Percentiles rank a stretch among this genome's conserved stretches.
phyloP scores from a whole-genome alignment of 1,140 invertebrate genomes.

The Himalopsyche phryganea region DNA sequence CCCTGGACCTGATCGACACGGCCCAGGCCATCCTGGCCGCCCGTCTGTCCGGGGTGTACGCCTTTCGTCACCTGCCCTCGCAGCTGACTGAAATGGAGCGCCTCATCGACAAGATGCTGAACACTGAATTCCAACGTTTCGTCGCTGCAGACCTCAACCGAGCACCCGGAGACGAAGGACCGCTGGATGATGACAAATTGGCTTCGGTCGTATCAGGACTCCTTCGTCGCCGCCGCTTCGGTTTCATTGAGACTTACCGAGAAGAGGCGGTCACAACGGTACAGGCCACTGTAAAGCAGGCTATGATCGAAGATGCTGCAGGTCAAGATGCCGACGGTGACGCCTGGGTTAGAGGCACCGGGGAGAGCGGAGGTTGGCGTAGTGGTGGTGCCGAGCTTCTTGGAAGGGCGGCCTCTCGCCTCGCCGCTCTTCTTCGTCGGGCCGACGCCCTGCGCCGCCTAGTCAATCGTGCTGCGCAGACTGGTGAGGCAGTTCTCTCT shows the following conservation, averaged over 20 bases:
- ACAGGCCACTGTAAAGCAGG: slow-evolving; percentile 85
- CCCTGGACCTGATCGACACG: slow-evolving; percentile 92
- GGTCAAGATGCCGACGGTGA: slow-evolving; percentile 60
- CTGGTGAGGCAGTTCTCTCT: slow-evolving; percentile 52
- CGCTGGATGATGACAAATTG: slow-evolving; percentile 75
- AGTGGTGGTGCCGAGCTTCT: slow-evolving; percentile 55
- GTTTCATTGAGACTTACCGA: slow-evolving; percentile 85
- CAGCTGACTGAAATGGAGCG: slow-evolving; percentile 96
- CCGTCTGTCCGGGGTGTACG: slow-evolving; percentile 86
- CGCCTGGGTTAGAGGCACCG: slow-evolving; percentile 62
- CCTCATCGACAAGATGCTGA: slow-evolving; percentile 95
- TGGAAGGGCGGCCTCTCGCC: slow-evolving; percentile 34
- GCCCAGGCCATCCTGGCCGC: slow-evolving; percentile 91
- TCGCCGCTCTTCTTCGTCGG: slow-evolving; percentile 17
- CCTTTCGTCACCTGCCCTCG: slow-evolving; percentile 91
- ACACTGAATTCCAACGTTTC: slow-evolving; percentile 91
- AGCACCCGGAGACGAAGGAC: slow-evolving; percentile 64
- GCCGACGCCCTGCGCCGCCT: slow-evolving; percentile 18
- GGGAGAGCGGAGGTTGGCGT: slow-evolving; percentile 63
- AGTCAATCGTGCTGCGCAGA: slow-evolving; percentile 23
- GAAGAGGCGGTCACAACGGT: slow-evolving; percentile 87
- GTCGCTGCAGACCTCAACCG: slow-evolving; percentile 89
- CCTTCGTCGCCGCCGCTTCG: slow-evolving; percentile 77
- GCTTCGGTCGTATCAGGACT: slow-evolving; percentile 87
- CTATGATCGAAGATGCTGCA: slow-evolving; percentile 73